Evolutionary conservation across 2,888 invertebrate species (phyloP).

Genomic region (Toxonevra muliebris): DNA sequence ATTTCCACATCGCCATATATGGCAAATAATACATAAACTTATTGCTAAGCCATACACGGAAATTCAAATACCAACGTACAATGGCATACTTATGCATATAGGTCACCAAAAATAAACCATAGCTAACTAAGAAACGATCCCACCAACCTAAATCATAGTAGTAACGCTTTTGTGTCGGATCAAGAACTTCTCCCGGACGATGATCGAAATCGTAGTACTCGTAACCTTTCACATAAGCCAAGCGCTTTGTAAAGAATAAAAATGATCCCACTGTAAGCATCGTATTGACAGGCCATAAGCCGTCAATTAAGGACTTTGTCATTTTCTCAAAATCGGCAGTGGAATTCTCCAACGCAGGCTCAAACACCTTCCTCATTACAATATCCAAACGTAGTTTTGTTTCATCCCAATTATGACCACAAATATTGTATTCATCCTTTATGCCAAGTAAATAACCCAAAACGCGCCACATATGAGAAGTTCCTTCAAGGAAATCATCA

Average conservation of each 20-base stretch:
- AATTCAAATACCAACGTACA: conserved; percentile 72
- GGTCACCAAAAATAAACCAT: conserved; percentile 56
- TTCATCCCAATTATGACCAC: conserved; percentile 71
- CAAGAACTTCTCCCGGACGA: conserved; percentile 42
- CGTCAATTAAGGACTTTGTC: conserved; percentile 72
- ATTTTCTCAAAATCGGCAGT: conserved; percentile 73
- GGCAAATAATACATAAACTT: conserved; percentile 75
- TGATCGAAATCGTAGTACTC: conserved; percentile 64
- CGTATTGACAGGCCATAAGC: conserved; percentile 76
- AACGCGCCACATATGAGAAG: conserved; percentile 85
- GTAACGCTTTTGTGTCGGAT: conserved; percentile 63
- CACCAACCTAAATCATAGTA: conserved; percentile 66
- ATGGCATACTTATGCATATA: conserved; percentile 66
- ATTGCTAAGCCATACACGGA: conserved; percentile 69
- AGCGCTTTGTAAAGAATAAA: conserved; percentile 68
- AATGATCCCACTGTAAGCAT: conserved; percentile 70
- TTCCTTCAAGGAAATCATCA: conserved; percentile 75
- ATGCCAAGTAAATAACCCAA: conserved; percentile 85
- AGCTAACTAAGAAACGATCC: conserved; percentile 61
- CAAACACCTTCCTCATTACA: conserved; percentile 70
- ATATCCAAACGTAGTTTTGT: conserved; percentile 68
- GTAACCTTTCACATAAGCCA: conserved; percentile 70
- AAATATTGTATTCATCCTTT: conserved; percentile 81
- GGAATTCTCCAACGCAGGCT: conserved; percentile 70
- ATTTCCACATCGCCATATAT: conserved; percentile 73